These are phyloP conservation scores for Gobio gobio DNA, from an alignment of 2,113 vertebrate species.

Conservation along the genomic window DNA sequence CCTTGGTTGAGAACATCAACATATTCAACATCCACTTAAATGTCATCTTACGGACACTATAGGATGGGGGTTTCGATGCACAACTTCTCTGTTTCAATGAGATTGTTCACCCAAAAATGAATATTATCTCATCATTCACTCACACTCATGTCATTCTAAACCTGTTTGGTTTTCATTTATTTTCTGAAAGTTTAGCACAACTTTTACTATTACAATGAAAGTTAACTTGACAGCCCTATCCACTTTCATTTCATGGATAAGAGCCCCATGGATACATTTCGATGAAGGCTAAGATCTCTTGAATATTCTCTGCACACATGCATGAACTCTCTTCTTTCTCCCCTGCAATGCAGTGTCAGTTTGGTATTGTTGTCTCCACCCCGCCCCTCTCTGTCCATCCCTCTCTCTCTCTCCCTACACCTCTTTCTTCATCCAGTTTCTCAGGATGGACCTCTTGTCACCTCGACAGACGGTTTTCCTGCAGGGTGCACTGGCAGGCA, in stretches of 20 bases:
- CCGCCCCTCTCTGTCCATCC: background rate
- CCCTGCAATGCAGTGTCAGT: slow-evolving; percentile 54
- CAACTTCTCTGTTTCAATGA: background rate
- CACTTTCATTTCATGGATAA: background rate
- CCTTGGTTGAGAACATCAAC: too few relatives aligned
- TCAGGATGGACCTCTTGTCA: slow-evolving; percentile 41
- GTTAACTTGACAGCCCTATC: background rate
- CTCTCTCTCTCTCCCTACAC: background rate
- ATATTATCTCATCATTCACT: background rate
- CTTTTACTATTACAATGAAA: background rate
- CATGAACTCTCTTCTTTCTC: background rate
- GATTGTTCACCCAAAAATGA: background rate
- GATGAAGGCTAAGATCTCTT: slow-evolving; percentile 3
- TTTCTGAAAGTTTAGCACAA: background rate
- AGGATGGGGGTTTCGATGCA: background rate
- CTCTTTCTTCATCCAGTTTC: slow-evolving; percentile 28
- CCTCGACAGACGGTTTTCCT: slow-evolving; percentile 57
- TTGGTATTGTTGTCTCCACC: slow-evolving; percentile 29
- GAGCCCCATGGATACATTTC: background rate
- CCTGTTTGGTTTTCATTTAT: background rate
- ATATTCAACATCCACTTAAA: background rate
- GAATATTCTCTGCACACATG: slow-evolving; percentile 18
- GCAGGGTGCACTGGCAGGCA: slow-evolving; percentile 52
- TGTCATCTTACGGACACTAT: background rate
- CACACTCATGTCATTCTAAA: background rate